Percentiles rank a stretch among this genome's conserved stretches.
These are phyloP conservation scores for Cephus nigrinus DNA, from an alignment of 2,888 invertebrate species.

Conservation along the genomic window DNA sequence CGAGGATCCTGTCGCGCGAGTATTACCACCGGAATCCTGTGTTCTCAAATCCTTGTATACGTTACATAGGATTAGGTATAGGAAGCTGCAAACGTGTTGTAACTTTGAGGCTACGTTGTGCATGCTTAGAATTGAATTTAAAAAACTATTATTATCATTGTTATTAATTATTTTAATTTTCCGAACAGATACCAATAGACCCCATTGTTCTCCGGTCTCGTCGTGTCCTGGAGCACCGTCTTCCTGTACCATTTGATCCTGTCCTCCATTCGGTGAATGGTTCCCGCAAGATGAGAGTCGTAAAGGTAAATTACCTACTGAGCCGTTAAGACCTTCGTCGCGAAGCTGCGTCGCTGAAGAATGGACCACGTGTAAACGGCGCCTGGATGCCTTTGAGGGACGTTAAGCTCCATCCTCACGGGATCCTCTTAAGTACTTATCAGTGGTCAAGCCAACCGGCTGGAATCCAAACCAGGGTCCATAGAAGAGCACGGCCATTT, in stretches of 20 bases:
- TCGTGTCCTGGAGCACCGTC: constrained; percentile 10
- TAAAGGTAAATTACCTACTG: constrained; percentile 30
- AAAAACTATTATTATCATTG: neutral
- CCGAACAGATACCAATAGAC: neutral
- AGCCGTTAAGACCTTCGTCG: constrained; percentile 27
- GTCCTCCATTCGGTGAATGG: constrained; percentile 20
- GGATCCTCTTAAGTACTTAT: neutral
- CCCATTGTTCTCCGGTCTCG: neutral
- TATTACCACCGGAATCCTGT: neutral
- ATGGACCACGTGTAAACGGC: neutral
- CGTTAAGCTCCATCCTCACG: neutral
- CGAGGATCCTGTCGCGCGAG: neutral
- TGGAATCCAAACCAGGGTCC: neutral
- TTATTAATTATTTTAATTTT: neutral
- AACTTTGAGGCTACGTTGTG: neutral
- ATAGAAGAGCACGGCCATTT: neutral
- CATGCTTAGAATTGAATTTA: neutral
- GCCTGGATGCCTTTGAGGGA: neutral
- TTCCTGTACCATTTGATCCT: constrained; percentile 22
- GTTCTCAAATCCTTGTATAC: neutral
- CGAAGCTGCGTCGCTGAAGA: neutral
- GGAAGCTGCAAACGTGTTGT: neutral
- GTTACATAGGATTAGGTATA: neutral
- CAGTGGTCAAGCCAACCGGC: neutral
- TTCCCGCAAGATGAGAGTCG: constrained; percentile 25